Percentiles rank a stretch among this genome's conserved stretches.
Conservation (phyloP, 2,888 invertebrate species). For the Leptarthrus brevirostris region DNA sequence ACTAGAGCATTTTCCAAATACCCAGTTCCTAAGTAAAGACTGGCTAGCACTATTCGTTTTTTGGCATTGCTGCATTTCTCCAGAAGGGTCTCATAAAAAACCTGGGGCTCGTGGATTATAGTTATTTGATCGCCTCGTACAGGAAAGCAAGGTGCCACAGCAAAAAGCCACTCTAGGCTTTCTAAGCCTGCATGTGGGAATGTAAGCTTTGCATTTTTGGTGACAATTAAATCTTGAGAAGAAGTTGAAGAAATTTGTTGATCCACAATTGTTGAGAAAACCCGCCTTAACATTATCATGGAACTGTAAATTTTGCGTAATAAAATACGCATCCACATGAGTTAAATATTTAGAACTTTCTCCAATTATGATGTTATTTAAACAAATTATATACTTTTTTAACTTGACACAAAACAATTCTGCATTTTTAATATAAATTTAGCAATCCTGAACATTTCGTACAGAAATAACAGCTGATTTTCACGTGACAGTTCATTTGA, state of each 20-base stretch:
- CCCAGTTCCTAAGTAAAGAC: constrained; percentile 94
- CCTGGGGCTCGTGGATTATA: constrained; percentile 79
- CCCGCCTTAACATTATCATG: constrained; percentile 59
- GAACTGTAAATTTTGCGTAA: not conserved
- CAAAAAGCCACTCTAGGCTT: constrained; percentile 73
- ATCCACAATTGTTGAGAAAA: constrained; percentile 62
- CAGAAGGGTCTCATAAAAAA: constrained; percentile 80
- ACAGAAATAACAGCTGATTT: no score
- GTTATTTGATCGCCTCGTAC: constrained; percentile 76
- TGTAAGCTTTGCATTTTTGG: constrained; percentile 53
- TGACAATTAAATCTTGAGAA: constrained; percentile 51
- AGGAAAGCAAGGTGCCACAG: constrained; percentile 76
- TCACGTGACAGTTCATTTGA: no score
- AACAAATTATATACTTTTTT: not conserved
- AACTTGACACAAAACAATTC: no score
- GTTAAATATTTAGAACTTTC: not conserved
- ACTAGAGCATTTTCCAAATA: constrained; percentile 82
- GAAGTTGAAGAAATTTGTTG: constrained; percentile 59
- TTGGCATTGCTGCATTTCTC: constrained; percentile 76
- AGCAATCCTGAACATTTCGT: no score
- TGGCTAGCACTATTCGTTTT: constrained; percentile 83
- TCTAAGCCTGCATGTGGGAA: constrained; percentile 67
- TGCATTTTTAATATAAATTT: no score
- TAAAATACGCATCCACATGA: not conserved
- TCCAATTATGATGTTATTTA: not conserved